These are phyloP conservation scores for Sternarchorhynchus goeldii DNA, from an alignment of 2,797 vertebrate species.

Conservation along the genomic window DNA sequence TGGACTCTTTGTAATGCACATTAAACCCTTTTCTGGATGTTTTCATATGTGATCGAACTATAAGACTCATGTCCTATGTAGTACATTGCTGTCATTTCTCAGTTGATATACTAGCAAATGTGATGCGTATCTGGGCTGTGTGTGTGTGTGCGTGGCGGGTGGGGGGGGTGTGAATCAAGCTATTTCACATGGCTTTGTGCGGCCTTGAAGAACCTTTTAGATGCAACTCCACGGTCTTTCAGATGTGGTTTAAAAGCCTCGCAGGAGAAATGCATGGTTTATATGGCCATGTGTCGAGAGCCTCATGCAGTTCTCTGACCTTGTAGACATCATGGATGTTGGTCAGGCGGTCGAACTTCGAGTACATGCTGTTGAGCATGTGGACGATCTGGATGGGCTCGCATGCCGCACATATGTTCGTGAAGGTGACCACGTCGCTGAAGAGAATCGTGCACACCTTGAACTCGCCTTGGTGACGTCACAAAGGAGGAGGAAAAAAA, in stretches of 20 bases:
- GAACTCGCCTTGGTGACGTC: slow-evolving; percentile 71
- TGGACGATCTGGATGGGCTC: slow-evolving; percentile 78
- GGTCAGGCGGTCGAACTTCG: slow-evolving; percentile 76
- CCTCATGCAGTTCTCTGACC: slow-evolving; percentile 53
- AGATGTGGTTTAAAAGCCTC: neutral
- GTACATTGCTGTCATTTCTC: no score
- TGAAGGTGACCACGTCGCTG: slow-evolving; percentile 82
- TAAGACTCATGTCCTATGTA: no score
- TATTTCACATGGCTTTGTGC: neutral
- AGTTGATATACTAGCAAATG: no score
- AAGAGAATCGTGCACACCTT: slow-evolving; percentile 79
- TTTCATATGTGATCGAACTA: no score
- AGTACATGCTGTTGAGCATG: slow-evolving; percentile 81
- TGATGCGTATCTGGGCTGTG: no score
- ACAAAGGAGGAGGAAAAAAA: neutral
- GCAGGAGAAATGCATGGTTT: neutral
- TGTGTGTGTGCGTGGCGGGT: no score
- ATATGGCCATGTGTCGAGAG: no score
- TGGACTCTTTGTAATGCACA: no score
- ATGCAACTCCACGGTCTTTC: neutral
- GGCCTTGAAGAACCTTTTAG: slow-evolving; percentile 16
- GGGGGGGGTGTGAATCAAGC: neutral
- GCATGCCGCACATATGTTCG: slow-evolving; percentile 78
- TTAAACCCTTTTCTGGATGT: no score
- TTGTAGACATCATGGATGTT: slow-evolving; percentile 76